Conservation (phyloP, 2,113 vertebrate genomes). For the Orcinus orca region DNA sequence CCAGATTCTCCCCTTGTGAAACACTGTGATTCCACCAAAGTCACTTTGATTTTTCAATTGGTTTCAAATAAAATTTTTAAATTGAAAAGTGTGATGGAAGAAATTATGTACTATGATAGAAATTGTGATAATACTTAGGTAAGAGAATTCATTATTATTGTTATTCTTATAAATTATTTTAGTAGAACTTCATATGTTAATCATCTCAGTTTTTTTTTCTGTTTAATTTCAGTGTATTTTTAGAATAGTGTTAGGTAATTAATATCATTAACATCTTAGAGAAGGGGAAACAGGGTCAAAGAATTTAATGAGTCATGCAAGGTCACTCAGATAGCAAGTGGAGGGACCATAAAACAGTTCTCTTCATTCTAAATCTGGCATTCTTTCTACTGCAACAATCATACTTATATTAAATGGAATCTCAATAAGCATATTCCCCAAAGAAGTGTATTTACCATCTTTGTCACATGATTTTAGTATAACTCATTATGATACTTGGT, state of each 20-base stretch:
- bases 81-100: background rate
- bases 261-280: background rate
- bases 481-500: background rate
- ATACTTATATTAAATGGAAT: background rate
- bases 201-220: background rate
- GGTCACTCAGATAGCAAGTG: background rate
- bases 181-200: background rate
- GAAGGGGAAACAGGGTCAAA: background rate
- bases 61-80: background rate
- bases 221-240: background rate
- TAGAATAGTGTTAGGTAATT: background rate
- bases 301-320: background rate
- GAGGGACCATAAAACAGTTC: background rate
- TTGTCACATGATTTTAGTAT: background rate
- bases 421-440: background rate
- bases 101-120: background rate
- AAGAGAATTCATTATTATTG: background rate
- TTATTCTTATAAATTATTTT: background rate
- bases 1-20: background rate
- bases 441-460: background rate
- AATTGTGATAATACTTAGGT: background rate
- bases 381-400: background rate
- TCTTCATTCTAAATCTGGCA: background rate
- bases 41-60: background rate
- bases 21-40: background rate